A percentile compares a stretch with the other conserved stretches of the same genome.
phyloP scores from a whole-genome alignment of 1,140 invertebrate species.

The Megalopta genalis region DNA sequence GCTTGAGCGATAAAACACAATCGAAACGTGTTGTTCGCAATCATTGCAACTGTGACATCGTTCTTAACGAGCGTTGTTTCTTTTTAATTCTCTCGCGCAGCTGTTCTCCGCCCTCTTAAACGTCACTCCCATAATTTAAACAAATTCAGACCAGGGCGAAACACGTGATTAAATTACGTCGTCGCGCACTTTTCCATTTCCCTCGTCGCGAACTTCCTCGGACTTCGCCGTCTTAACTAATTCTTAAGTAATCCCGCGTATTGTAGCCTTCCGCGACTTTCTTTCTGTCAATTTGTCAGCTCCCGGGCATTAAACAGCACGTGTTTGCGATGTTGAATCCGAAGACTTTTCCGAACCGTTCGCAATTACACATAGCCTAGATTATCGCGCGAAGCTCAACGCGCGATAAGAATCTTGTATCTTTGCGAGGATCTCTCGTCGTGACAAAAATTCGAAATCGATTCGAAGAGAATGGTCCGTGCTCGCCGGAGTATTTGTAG shows the following conservation, averaged over 20 bases:
- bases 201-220: background rate
- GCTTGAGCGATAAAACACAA: background rate
- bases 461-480: slow-evolving; percentile 22
- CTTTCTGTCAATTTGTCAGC: background rate
- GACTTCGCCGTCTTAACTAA: background rate
- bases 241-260: background rate
- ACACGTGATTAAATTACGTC: slow-evolving; percentile 21
- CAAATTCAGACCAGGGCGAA: background rate
- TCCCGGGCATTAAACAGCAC: background rate
- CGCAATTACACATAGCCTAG: background rate
- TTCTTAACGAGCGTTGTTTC: background rate
- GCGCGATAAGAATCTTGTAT: background rate
- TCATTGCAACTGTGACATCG: background rate
- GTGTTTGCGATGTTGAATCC: no score
- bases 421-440: background rate
- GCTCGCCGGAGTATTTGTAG: slow-evolving; percentile 39
- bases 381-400: background rate
- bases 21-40: background rate
- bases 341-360: background rate
- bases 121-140: background rate
- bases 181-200: background rate
- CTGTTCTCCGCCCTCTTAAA: background rate
- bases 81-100: background rate
- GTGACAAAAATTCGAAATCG: slow-evolving; percentile 7
- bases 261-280: background rate